Conservation (phyloP, 2,113 vertebrate genomes). For the Meleagris gallopavo region DNA sequence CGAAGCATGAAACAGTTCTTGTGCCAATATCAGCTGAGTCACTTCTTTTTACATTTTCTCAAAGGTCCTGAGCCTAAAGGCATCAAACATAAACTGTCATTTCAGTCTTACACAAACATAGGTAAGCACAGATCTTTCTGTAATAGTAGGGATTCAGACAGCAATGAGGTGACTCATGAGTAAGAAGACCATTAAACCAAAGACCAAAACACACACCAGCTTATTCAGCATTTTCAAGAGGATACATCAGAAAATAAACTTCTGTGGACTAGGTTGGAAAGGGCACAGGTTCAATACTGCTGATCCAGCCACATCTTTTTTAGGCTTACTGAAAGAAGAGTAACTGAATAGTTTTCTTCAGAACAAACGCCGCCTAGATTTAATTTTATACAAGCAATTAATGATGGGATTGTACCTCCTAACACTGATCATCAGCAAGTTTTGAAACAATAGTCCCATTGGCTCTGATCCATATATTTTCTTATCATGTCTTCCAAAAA, state of each 20-base stretch:
- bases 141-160: background rate
- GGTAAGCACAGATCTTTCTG: background rate
- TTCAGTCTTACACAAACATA: background rate
- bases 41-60: background rate
- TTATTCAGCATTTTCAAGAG: background rate
- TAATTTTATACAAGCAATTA: background rate
- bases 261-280: conserved; percentile 11
- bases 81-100: background rate
- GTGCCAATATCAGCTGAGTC: background rate
- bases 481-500: background rate
- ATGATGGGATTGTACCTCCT: background rate
- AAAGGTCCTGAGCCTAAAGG: background rate
- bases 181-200: background rate
- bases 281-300: background rate
- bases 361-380: background rate
- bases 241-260: background rate
- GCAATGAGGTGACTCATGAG: background rate
- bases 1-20: background rate
- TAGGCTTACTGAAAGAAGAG: background rate
- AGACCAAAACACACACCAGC: background rate
- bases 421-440: background rate
- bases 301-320: background rate
- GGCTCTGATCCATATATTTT: background rate
- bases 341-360: background rate
- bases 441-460: background rate